These are phyloP conservation scores for Anguilla marmorata DNA, from an alignment of 2,797 vertebrate species.

Conservation along the genomic window DNA sequence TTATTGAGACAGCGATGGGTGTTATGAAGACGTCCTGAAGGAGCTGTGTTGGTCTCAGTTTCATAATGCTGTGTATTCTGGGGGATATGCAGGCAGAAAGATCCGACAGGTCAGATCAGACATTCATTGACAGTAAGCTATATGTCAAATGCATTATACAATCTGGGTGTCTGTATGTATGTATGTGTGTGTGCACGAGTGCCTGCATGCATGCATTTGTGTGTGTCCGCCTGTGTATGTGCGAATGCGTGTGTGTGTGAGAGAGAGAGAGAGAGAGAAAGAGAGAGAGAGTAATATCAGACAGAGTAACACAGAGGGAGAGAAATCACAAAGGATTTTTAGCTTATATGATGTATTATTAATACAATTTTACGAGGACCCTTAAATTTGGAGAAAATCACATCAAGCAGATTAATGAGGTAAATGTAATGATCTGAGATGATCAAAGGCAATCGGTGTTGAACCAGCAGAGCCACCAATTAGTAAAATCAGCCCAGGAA, in stretches of 20 bases:
- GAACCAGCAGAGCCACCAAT: constrained; percentile 81
- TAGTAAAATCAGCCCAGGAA: constrained; percentile 78
- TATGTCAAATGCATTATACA: neutral
- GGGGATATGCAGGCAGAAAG: neutral
- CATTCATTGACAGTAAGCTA: neutral
- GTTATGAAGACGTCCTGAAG: neutral
- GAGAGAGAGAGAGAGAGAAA: too few relatives aligned
- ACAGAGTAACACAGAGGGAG: constrained; percentile 26
- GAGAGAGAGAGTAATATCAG: neutral
- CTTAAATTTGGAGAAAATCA: constrained; percentile 61
- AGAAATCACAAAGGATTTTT: constrained; percentile 65
- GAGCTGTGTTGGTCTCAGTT: neutral
- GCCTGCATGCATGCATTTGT: neutral
- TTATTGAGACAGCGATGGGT: neutral
- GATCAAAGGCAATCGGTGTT: constrained; percentile 82
- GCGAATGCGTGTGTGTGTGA: neutral
- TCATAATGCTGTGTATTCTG: neutral
- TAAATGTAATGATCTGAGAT: constrained; percentile 83
- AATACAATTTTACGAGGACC: constrained; percentile 71
- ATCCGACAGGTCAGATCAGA: neutral
- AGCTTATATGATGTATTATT: constrained; percentile 75
- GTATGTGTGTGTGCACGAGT: neutral
- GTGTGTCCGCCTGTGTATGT: neutral
- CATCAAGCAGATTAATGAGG: constrained; percentile 79
- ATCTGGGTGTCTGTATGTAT: neutral